phyloP scores from a whole-genome alignment of 92 coral and sea anemone genomes.

The Epizoanthus scotinus region DNA sequence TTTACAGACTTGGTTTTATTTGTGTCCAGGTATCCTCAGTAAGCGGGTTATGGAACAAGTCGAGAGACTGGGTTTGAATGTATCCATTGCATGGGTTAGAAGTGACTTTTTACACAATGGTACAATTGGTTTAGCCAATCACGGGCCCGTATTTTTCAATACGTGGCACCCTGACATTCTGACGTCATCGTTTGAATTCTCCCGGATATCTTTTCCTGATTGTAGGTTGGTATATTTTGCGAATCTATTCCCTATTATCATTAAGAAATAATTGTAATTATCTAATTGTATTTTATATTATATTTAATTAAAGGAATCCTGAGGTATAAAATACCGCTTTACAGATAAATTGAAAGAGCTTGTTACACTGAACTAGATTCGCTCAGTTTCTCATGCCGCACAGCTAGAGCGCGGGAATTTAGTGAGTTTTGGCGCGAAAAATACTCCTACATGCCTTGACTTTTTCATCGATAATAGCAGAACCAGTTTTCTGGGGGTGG shows the following conservation, averaged over 20 bases:
- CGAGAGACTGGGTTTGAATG: conserved; percentile 45
- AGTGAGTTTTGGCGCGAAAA: too few species aligned
- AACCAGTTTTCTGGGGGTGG: too few species aligned
- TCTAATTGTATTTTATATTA: not conserved
- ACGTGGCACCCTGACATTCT: conserved; percentile 58
- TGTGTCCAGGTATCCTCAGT: conserved; percentile 32
- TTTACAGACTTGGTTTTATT: not conserved
- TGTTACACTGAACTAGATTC: too few species aligned
- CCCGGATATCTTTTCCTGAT: conserved; percentile 61
- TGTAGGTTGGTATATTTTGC: conserved; percentile 48
- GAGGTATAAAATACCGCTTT: too few species aligned
- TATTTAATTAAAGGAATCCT: too few species aligned
- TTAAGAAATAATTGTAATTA: not conserved
- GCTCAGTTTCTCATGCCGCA: too few species aligned
- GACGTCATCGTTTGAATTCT: conserved; percentile 53
- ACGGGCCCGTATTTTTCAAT: conserved; percentile 58
- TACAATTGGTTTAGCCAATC: conserved; percentile 40
- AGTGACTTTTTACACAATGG: conserved; percentile 21
- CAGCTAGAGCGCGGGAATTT: too few species aligned
- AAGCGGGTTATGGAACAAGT: conserved; percentile 44
- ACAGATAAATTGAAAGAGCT: too few species aligned
- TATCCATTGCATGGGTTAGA: conserved; percentile 62
- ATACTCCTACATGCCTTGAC: too few species aligned
- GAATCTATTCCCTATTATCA: too few species aligned
- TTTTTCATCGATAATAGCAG: too few species aligned